Evolutionary conservation across 2,113 vertebrate species (phyloP).

Genomic region (Amazona guildingii): DNA sequence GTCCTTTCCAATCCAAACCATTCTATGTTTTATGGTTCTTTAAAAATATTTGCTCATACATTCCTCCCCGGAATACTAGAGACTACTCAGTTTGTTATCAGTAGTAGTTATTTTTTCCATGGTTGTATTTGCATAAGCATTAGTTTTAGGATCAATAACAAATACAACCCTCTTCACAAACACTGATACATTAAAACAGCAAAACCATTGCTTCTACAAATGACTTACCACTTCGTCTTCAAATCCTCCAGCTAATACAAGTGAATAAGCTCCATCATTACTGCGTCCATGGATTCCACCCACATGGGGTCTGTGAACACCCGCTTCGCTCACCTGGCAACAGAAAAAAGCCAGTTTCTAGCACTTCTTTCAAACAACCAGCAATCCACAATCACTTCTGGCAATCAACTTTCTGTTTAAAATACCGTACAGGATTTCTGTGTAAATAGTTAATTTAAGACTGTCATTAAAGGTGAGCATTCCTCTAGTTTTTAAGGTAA

Average conservation of each 20-base stretch:
- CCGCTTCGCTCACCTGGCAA: constrained; percentile 94
- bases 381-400: not conserved
- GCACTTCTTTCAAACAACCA: not conserved
- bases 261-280: constrained; percentile 95
- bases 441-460: not conserved
- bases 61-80: not conserved
- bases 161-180: not conserved
- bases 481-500: not conserved
- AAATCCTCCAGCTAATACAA: constrained; percentile 96
- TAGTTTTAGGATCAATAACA: not conserved
- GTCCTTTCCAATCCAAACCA: not conserved
- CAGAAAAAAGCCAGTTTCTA: constrained; percentile 1
- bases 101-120: not conserved
- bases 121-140: not conserved
- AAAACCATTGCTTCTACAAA: not conserved
- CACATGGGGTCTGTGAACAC: constrained; percentile 96
- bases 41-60: not conserved
- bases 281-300: constrained; percentile 97
- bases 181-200: not conserved
- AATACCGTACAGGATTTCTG: not conserved
- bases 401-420: not conserved
- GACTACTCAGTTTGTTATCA: not conserved
- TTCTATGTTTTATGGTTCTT: not conserved
- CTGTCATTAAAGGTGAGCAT: not conserved
- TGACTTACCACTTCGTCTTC: constrained; percentile 97